These are phyloP conservation scores for Pardalotus punctatus DNA, from an alignment of 2,113 vertebrate genomes.

Conservation along the genomic window DNA sequence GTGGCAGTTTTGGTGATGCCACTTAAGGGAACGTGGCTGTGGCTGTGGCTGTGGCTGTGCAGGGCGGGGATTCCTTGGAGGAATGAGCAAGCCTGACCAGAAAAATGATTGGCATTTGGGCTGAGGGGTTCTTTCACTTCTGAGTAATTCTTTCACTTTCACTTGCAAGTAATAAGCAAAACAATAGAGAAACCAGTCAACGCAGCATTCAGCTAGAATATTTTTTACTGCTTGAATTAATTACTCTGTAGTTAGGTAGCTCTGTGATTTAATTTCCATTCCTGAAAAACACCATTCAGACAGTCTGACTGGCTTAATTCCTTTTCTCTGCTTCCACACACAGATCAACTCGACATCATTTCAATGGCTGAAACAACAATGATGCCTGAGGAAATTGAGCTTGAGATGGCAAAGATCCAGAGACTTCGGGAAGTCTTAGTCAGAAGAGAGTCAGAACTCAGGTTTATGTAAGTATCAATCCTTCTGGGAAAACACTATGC, in stretches of 20 bases:
- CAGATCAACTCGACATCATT: constrained; percentile 89
- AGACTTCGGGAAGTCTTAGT: constrained; percentile 95
- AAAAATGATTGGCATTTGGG: background rate
- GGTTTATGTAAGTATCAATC: constrained; percentile 92
- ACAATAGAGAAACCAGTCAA: background rate
- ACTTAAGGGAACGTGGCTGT: background rate
- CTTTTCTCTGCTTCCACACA: constrained; percentile 18
- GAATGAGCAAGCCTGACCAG: background rate
- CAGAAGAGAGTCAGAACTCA: constrained; percentile 94
- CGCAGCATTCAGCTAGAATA: background rate
- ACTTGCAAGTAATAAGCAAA: background rate
- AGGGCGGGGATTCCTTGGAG: background rate
- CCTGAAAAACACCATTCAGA: background rate
- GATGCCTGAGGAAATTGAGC: constrained; percentile 95
- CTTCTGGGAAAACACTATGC: background rate
- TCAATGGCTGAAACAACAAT: constrained; percentile 96
- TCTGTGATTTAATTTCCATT: background rate
- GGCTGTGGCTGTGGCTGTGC: background rate
- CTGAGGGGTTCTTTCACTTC: background rate
- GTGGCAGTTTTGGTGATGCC: background rate
- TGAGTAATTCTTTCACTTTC: background rate
- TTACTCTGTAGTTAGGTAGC: background rate
- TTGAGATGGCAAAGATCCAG: constrained; percentile 96
- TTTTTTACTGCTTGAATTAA: background rate
- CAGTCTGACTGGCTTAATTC: background rate